These are phyloP conservation scores for Sebastes variabilis DNA, from an alignment of 2,797 vertebrate genomes.

Conservation along the genomic window DNA sequence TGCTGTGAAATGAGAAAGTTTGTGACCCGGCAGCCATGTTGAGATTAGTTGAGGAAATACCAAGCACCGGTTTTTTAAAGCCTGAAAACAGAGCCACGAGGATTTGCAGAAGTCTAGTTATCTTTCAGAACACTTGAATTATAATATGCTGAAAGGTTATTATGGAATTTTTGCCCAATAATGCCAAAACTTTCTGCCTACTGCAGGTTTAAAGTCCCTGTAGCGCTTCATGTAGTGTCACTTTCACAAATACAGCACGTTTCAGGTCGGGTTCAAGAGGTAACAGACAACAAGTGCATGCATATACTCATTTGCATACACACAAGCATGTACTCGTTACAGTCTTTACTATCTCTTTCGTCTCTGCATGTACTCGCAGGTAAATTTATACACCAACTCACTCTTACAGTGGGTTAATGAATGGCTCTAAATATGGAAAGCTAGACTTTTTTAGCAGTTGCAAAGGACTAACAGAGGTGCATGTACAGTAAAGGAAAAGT, in stretches of 20 bases:
- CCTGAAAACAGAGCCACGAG: too few species aligned
- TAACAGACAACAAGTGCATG: background rate
- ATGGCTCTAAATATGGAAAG: background rate
- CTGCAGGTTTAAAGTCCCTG: background rate
- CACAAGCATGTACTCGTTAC: constrained; percentile 40
- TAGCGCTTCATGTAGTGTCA: background rate
- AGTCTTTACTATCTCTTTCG: background rate
- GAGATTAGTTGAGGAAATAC: too few species aligned
- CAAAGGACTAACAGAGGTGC: background rate
- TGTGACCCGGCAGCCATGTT: too few species aligned
- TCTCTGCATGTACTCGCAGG: constrained; percentile 39
- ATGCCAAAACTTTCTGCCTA: too few species aligned
- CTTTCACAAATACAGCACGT: background rate
- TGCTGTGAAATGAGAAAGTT: too few species aligned
- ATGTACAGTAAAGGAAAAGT: background rate
- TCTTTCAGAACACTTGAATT: too few species aligned
- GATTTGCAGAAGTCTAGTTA: too few species aligned
- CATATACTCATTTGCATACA: constrained; percentile 1
- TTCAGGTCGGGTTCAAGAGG: background rate
- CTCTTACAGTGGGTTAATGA: background rate
- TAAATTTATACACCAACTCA: constrained; percentile 23
- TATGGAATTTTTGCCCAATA: too few species aligned
- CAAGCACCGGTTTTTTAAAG: too few species aligned
- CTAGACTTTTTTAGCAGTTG: background rate
- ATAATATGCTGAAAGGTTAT: too few species aligned